Conservation (phyloP, 2,113 vertebrate genomes). For the Hypocryptadius cinnamomeus region DNA sequence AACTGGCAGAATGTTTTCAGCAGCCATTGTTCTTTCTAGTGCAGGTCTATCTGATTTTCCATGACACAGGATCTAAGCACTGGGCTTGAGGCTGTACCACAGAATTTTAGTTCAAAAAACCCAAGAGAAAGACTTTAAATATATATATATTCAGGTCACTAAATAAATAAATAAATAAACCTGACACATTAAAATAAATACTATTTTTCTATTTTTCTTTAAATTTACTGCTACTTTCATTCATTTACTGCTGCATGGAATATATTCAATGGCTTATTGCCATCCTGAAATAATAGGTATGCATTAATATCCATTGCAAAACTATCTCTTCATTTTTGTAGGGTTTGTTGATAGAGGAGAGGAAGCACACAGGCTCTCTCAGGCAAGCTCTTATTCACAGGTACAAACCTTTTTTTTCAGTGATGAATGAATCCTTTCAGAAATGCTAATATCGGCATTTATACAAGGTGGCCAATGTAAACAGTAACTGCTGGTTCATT, state of each 20-base stretch:
- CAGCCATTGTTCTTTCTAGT: background rate
- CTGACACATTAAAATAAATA: background rate
- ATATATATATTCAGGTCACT: background rate
- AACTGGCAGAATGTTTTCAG: background rate
- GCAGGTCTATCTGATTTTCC: background rate
- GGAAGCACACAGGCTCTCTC: background rate
- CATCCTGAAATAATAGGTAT: background rate
- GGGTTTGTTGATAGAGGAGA: slow-evolving; percentile 19
- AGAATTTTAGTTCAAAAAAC: background rate
- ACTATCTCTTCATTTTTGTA: background rate
- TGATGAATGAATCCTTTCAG: slow-evolving; percentile 47
- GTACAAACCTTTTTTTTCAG: slow-evolving; percentile 8
- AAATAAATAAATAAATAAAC: background rate
- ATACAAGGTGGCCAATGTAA: background rate
- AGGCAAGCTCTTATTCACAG: slow-evolving; percentile 29
- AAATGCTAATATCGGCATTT: slow-evolving; percentile 29
- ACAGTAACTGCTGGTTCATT: background rate
- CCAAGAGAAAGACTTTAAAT: background rate
- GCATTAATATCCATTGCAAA: background rate
- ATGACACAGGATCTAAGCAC: background rate
- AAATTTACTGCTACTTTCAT: background rate
- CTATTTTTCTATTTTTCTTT: background rate
- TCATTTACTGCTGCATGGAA: background rate
- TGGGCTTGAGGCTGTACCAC: background rate
- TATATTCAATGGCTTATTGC: background rate